phyloP scores from a whole-genome alignment of 2,797 vertebrate species.

The Girardinus metallicus region DNA sequence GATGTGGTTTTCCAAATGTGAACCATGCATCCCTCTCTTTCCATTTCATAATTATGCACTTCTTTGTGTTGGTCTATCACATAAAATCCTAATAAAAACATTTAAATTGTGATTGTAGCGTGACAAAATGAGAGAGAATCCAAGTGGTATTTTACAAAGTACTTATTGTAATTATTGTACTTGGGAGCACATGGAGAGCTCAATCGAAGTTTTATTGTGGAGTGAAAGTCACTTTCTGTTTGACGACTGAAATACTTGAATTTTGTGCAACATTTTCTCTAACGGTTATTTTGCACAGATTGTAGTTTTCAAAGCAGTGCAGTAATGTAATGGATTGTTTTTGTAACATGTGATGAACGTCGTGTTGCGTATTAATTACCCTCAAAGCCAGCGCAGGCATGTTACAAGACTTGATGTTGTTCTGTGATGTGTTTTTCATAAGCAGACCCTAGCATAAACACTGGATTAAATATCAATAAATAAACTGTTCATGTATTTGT shows the following conservation, averaged over 20 bases:
- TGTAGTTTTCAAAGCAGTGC: conserved; percentile 50
- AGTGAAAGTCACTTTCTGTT: conserved; percentile 42
- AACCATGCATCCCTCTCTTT: neutral
- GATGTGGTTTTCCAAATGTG: neutral
- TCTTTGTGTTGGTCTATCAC: neutral
- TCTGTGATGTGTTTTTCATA: conserved; percentile 9
- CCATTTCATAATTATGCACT: neutral
- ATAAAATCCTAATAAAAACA: conserved; percentile 1
- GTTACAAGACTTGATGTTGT: conserved; percentile 31
- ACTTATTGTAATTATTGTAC: conserved; percentile 20
- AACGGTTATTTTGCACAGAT: conserved; percentile 49
- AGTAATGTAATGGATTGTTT: conserved; percentile 37
- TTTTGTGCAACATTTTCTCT: conserved; percentile 55
- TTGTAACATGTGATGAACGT: conserved; percentile 34
- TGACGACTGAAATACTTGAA: conserved; percentile 69
- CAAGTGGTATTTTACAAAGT: neutral
- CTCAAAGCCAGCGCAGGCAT: conserved; percentile 50
- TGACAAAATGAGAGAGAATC: neutral
- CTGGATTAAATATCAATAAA: conserved; percentile 28
- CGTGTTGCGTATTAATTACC: conserved; percentile 41
- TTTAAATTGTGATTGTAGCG: neutral
- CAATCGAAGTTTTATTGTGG: conserved; percentile 64
- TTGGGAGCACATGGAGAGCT: conserved; percentile 52
- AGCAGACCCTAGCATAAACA: conserved; percentile 43
- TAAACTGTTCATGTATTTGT: neutral